Percentiles rank a stretch among this genome's conserved stretches.
phyloP scores from a whole-genome alignment of 2,113 vertebrate species.

The Aegotheles bennettii region DNA sequence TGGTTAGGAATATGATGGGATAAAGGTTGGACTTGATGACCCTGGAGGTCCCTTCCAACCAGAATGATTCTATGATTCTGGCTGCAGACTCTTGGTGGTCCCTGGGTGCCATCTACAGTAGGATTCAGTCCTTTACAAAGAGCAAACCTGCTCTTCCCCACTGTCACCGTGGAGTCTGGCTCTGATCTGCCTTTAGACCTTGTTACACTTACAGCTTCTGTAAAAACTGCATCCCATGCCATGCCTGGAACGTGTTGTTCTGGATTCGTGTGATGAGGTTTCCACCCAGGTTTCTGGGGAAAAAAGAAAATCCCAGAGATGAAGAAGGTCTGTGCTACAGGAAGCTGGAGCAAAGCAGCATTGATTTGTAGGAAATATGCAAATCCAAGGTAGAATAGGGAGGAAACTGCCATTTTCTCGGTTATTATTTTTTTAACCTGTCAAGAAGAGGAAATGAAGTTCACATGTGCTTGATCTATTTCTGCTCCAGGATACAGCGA shows the following conservation, averaged over 20 bases:
- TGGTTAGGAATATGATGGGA: too few species aligned
- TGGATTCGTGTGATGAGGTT: constrained; percentile 23
- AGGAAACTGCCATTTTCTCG: neutral
- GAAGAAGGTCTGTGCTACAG: neutral
- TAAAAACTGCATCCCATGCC: constrained; percentile 65
- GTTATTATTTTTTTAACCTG: neutral
- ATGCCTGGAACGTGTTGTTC: constrained; percentile 49
- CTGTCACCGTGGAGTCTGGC: accelerated
- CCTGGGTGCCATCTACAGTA: neutral
- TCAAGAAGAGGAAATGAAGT: neutral
- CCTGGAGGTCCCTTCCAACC: too few species aligned
- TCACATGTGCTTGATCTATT: neutral
- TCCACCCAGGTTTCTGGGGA: constrained; percentile 48
- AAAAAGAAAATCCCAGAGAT: neutral
- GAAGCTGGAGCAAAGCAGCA: neutral
- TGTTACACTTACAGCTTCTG: constrained; percentile 51
- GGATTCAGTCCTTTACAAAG: neutral
- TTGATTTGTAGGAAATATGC: neutral
- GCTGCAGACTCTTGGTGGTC: neutral
- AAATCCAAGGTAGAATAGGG: neutral
- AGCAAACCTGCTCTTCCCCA: neutral
- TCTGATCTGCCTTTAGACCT: neutral
- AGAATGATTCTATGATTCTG: too few species aligned
- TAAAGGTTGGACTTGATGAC: too few species aligned
- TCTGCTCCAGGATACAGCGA: neutral